phyloP scores from a whole-genome alignment of 2,888 invertebrate genomes.

The Metalampra italica region DNA sequence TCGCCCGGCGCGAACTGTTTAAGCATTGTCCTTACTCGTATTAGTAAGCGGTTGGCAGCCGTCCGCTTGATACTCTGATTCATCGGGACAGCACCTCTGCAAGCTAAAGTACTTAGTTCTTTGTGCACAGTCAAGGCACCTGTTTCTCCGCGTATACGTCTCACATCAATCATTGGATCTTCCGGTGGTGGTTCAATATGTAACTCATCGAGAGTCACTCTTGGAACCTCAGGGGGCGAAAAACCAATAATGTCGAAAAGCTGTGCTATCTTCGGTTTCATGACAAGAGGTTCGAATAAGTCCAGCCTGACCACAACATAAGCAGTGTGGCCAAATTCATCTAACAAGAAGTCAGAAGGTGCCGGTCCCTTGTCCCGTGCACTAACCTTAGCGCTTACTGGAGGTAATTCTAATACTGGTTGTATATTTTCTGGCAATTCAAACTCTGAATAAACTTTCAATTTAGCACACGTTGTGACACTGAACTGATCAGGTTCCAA shows the following conservation, averaged over 20 bases:
- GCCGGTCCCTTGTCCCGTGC: slow-evolving; percentile 30
- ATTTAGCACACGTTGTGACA: slow-evolving; percentile 44
- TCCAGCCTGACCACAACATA: slow-evolving; percentile 56
- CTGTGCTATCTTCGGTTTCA: slow-evolving; percentile 40
- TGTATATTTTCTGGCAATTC: slow-evolving; percentile 37
- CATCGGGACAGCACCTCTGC: slow-evolving; percentile 50
- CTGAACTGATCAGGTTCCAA: slow-evolving; percentile 51
- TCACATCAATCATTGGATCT: slow-evolving; percentile 44
- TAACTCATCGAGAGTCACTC: slow-evolving; percentile 35
- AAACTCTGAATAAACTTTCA: slow-evolving; percentile 44
- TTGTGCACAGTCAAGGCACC: slow-evolving; percentile 65
- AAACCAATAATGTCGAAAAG: slow-evolving; percentile 51
- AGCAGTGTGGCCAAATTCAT: slow-evolving; percentile 48
- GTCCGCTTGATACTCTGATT: slow-evolving; percentile 64
- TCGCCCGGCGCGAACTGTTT: slow-evolving; percentile 57
- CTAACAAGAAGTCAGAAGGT: slow-evolving; percentile 29
- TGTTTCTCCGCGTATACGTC: slow-evolving; percentile 50
- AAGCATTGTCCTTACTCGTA: slow-evolving; percentile 54
- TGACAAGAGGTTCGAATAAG: slow-evolving; percentile 45
- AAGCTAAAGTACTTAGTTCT: slow-evolving; percentile 54
- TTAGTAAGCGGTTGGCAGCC: slow-evolving; percentile 60
- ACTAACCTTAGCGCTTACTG: slow-evolving; percentile 51
- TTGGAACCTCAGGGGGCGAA: slow-evolving; percentile 30
- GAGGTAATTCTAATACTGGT: slow-evolving; percentile 53
- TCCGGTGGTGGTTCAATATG: slow-evolving; percentile 34